Percentiles rank a stretch among this genome's conserved stretches.
Evolutionary conservation across 2,113 vertebrate genomes (phyloP).

Genomic region (Azemiops feae): DNA sequence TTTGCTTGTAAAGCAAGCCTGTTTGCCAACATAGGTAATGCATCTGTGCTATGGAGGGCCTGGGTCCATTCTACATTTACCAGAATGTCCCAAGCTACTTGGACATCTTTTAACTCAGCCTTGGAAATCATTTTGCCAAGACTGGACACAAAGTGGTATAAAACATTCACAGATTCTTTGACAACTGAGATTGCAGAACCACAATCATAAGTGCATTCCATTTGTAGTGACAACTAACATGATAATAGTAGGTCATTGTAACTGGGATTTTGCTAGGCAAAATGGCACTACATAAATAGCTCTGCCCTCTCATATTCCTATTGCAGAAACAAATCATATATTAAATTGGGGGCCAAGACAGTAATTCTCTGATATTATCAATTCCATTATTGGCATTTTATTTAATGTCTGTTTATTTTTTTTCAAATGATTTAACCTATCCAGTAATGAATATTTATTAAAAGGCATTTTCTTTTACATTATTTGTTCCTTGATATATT

Average conservation of each 20-base stretch:
- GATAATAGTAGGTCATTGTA: neutral
- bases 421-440: neutral
- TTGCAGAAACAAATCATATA: neutral
- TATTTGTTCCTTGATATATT: neutral
- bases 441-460: neutral
- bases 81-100: neutral
- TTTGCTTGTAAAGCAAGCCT: neutral
- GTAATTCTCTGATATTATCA: neutral
- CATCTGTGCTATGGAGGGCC: neutral
- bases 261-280: neutral
- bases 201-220: neutral
- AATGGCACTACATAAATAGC: neutral
- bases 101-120: neutral
- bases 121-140: neutral
- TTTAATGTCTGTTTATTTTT: neutral
- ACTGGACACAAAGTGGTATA: neutral
- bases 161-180: neutral
- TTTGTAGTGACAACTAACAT: neutral
- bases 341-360: neutral
- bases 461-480: neutral
- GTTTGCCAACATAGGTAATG: neutral
- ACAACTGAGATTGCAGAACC: neutral
- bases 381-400: neutral
- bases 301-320: neutral
- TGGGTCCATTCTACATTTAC: neutral